Percentiles rank a stretch among this genome's conserved stretches.
phyloP scores from a whole-genome alignment of 2,797 vertebrate species.

The Catostomus latipinnis region DNA sequence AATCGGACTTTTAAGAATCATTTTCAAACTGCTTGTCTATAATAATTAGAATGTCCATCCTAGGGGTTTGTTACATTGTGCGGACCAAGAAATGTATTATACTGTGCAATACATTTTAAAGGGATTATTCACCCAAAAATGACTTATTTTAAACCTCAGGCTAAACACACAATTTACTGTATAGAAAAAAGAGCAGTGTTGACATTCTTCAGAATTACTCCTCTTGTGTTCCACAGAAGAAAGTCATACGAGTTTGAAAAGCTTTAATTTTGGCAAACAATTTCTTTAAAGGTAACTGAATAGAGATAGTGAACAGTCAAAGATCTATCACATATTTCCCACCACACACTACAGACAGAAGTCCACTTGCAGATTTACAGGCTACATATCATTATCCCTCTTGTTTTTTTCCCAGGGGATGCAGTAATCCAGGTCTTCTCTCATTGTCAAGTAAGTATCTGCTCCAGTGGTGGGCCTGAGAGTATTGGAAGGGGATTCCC shows the following conservation, averaged over 20 bases:
- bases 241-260: too few relatives aligned
- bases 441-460: slow-evolving; percentile 60
- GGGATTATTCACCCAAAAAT: too few relatives aligned
- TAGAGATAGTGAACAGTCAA: neutral
- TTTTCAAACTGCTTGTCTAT: slow-evolving; percentile 47
- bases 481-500: slow-evolving; percentile 74
- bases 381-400: slow-evolving; percentile 54
- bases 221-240: too few relatives aligned
- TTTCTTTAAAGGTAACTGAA: slow-evolving; percentile 1
- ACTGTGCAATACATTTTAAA: neutral
- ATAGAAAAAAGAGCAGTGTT: too few relatives aligned
- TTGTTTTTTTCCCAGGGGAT: slow-evolving; percentile 72
- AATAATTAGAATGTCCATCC: slow-evolving; percentile 31
- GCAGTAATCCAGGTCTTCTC: slow-evolving; percentile 70
- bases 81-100: neutral
- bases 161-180: too few relatives aligned
- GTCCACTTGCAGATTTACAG: slow-evolving; percentile 35
- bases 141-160: too few relatives aligned
- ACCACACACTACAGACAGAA: slow-evolving; percentile 13
- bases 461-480: slow-evolving; percentile 71
- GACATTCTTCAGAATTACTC: too few relatives aligned
- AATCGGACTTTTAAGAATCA: slow-evolving; percentile 42
- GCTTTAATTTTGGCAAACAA: too few relatives aligned
- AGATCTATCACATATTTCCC: slow-evolving; percentile 30
- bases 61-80: slow-evolving; percentile 10